phyloP scores from a whole-genome alignment of 1,140 invertebrate species.

The Maniola jurtina region DNA sequence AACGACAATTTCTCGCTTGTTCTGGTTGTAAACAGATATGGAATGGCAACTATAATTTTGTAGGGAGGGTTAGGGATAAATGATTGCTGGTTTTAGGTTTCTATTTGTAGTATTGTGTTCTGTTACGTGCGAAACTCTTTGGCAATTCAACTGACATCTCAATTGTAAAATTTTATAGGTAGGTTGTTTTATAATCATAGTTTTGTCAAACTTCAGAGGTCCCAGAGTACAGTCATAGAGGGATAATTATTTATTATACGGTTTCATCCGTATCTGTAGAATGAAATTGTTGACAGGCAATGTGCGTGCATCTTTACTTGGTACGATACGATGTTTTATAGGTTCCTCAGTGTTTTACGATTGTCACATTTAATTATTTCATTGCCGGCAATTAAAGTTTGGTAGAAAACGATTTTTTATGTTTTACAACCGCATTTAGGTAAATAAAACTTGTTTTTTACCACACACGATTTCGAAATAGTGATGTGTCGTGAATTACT shows the following conservation, averaged over 20 bases:
- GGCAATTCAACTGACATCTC: too few relatives aligned
- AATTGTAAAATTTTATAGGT: too few relatives aligned
- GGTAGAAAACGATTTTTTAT: slow-evolving; percentile 72
- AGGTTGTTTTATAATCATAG: too few relatives aligned
- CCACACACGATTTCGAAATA: slow-evolving; percentile 71
- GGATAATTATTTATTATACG: too few relatives aligned
- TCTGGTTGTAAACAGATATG: slow-evolving; percentile 39
- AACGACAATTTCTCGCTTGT: slow-evolving; percentile 39
- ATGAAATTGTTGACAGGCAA: too few relatives aligned
- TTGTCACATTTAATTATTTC: slow-evolving; percentile 78
- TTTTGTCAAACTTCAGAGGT: too few relatives aligned
- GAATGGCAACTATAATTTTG: slow-evolving; percentile 35
- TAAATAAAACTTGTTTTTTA: slow-evolving; percentile 76
- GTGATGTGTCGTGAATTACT: slow-evolving; percentile 50
- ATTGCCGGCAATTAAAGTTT: slow-evolving; percentile 76
- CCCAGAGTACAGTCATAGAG: too few relatives aligned
- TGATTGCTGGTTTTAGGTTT: slow-evolving; percentile 31
- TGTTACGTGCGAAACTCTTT: too few relatives aligned
- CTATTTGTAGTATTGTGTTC: slow-evolving; percentile 1
- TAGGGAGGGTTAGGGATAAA: slow-evolving; percentile 24
- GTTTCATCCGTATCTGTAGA: too few relatives aligned
- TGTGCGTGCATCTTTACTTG: slow-evolving; percentile 5
- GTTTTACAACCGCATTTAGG: slow-evolving; percentile 74
- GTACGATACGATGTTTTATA: slow-evolving; percentile 63
- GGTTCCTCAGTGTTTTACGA: slow-evolving; percentile 68